Percentiles rank a stretch among this genome's conserved stretches.
These are phyloP conservation scores for Bicyclus anynana DNA, from an alignment of 1,140 invertebrate genomes.

Conservation along the genomic window DNA sequence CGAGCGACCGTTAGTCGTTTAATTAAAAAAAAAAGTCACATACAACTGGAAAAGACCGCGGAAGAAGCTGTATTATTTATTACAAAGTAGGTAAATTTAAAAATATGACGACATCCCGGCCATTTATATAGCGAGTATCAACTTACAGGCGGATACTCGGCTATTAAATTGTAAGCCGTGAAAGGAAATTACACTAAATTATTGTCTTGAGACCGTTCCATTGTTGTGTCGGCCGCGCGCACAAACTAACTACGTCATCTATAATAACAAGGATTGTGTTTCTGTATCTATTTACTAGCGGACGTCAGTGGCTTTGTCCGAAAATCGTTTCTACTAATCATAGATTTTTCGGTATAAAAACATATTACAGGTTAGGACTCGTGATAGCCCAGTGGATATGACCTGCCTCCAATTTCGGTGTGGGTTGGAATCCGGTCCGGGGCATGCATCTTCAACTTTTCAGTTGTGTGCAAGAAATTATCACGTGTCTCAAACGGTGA, in stretches of 20 bases:
- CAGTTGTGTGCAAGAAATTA: too few species aligned
- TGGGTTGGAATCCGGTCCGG: too few species aligned
- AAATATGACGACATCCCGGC: constrained; percentile 5
- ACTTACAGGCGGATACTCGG: constrained; percentile 16
- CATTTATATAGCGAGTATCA: constrained; percentile 20
- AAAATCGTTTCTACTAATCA: too few species aligned
- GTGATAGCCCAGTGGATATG: too few species aligned
- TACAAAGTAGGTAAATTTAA: not conserved
- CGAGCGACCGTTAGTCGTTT: too few species aligned
- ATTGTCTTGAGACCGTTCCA: constrained; percentile 43
- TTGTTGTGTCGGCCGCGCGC: constrained; percentile 27
- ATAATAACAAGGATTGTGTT: not conserved
- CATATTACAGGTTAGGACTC: too few species aligned
- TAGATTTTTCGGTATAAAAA: too few species aligned
- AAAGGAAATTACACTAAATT: constrained; percentile 60
- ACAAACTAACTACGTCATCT: constrained; percentile 27
- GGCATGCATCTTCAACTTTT: too few species aligned
- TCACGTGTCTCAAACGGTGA: too few species aligned
- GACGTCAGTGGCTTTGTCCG: too few species aligned
- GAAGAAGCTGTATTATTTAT: not conserved
- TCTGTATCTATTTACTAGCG: not conserved
- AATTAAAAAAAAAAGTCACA: too few species aligned
- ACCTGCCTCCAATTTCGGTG: too few species aligned
- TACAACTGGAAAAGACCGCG: not conserved
- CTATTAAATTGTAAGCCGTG: constrained; percentile 32